Conservation (phyloP, 2,797 vertebrate genomes). For the Xyrichtys novacula region DNA sequence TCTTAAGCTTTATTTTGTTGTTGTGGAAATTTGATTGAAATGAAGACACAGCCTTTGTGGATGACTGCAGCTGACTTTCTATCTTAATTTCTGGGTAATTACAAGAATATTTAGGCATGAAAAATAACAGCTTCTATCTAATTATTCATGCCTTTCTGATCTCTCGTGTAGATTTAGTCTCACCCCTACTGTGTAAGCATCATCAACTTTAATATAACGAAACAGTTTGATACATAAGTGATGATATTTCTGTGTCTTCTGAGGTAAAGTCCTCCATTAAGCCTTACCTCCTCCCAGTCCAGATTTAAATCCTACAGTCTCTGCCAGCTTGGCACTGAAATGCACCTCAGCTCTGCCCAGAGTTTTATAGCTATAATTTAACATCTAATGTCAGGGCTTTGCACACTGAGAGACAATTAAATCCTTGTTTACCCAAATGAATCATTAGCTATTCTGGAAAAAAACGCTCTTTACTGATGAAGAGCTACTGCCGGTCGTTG, state of each 20-base stretch:
- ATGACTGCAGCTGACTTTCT: no score
- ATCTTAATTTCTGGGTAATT: no score
- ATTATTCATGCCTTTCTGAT: no score
- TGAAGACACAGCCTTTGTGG: no score
- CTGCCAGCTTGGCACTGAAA: slow-evolving; percentile 58
- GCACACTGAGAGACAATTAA: slow-evolving; percentile 65
- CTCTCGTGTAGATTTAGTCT: no score
- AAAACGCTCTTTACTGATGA: slow-evolving; percentile 36
- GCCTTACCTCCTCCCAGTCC: slow-evolving; percentile 41
- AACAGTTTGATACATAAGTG: neutral
- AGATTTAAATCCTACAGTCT: slow-evolving; percentile 48
- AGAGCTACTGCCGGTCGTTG: slow-evolving; percentile 41
- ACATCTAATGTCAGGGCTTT: slow-evolving; percentile 63
- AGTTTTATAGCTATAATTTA: slow-evolving; percentile 73
- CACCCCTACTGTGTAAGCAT: neutral
- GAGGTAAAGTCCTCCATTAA: neutral
- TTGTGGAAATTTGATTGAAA: no score
- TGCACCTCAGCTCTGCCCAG: slow-evolving; percentile 38
- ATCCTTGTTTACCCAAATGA: slow-evolving; percentile 71
- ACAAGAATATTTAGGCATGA: no score
- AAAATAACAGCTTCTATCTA: no score
- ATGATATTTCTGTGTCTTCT: neutral
- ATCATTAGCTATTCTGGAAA: slow-evolving; percentile 61
- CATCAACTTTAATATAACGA: neutral
- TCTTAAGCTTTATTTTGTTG: no score